Conservation (phyloP, 2,888 invertebrate species). For the Ypsolopha scabrella region DNA sequence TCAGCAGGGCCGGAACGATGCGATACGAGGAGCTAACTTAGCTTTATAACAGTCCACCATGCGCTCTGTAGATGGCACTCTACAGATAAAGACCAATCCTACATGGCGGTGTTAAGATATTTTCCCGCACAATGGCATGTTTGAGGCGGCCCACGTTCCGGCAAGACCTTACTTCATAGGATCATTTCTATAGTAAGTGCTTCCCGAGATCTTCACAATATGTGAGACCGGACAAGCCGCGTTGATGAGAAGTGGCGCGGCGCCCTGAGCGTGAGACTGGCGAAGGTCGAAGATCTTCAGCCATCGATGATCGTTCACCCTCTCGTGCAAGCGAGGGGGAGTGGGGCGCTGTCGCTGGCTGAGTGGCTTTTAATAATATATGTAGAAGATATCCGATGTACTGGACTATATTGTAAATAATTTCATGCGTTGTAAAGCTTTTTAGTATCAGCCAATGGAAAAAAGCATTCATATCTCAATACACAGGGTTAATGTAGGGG, state of each 20-base stretch:
- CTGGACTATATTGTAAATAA: too few relatives aligned
- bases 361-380: constrained; percentile 11
- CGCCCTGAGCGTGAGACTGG: constrained; percentile 21
- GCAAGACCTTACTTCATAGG: constrained; percentile 23
- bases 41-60: too few relatives aligned
- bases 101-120: not conserved
- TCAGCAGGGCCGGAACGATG: too few relatives aligned
- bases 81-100: not conserved
- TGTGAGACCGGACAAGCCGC: constrained; percentile 15
- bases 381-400: too few relatives aligned
- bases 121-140: not conserved
- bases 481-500: too few relatives aligned
- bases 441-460: too few relatives aligned
- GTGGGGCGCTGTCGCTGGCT: constrained; percentile 18
- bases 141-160: not conserved
- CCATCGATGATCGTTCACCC: constrained; percentile 24
- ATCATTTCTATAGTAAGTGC: constrained; percentile 23
- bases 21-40: too few relatives aligned
- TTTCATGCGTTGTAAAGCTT: too few relatives aligned
- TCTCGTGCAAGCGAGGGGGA: constrained; percentile 10
- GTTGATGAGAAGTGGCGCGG: constrained; percentile 23
- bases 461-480: too few relatives aligned
- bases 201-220: constrained; percentile 16
- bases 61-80: constrained; percentile 1
- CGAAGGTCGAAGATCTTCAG: constrained; percentile 12